phyloP scores from a whole-genome alignment of 2,888 invertebrate species.

The Troides helena region DNA sequence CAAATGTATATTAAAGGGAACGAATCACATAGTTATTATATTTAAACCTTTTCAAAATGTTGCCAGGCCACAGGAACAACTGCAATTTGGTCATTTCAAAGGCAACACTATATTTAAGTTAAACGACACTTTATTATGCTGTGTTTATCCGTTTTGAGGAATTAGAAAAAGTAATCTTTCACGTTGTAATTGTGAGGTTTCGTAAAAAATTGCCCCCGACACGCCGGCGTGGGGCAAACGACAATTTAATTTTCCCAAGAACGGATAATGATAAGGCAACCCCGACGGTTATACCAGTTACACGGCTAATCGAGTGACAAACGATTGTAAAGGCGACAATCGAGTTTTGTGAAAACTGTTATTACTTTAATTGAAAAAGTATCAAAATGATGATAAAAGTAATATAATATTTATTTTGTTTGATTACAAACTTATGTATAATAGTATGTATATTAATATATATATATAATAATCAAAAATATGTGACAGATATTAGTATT shows the following conservation, averaged over 20 bases:
- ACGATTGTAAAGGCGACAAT: slow-evolving; percentile 69
- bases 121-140: slow-evolving; percentile 78
- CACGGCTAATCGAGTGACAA: slow-evolving; percentile 76
- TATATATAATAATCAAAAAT: too few relatives aligned
- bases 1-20: background rate
- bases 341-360: slow-evolving; percentile 32
- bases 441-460: too few relatives aligned
- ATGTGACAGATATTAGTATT: too few relatives aligned
- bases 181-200: slow-evolving; percentile 56
- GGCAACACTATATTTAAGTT: slow-evolving; percentile 64
- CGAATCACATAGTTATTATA: background rate
- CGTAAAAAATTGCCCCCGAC: slow-evolving; percentile 65
- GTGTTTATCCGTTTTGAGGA: slow-evolving; percentile 70
- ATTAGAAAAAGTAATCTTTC: slow-evolving; percentile 66
- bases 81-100: slow-evolving; percentile 43
- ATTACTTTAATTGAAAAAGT: background rate
- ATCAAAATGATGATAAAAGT: too few relatives aligned
- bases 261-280: slow-evolving; percentile 68
- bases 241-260: slow-evolving; percentile 70
- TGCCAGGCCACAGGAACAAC: slow-evolving; percentile 11
- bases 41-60: slow-evolving; percentile 14
- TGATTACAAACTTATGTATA: too few relatives aligned
- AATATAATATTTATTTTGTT: too few relatives aligned
- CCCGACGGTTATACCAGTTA: slow-evolving; percentile 64
- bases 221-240: slow-evolving; percentile 57